A percentile compares a stretch with the other conserved stretches of the same genome.
phyloP scores from a whole-genome alignment of 2,888 invertebrate species.

The Amblyjoppa proteus region DNA sequence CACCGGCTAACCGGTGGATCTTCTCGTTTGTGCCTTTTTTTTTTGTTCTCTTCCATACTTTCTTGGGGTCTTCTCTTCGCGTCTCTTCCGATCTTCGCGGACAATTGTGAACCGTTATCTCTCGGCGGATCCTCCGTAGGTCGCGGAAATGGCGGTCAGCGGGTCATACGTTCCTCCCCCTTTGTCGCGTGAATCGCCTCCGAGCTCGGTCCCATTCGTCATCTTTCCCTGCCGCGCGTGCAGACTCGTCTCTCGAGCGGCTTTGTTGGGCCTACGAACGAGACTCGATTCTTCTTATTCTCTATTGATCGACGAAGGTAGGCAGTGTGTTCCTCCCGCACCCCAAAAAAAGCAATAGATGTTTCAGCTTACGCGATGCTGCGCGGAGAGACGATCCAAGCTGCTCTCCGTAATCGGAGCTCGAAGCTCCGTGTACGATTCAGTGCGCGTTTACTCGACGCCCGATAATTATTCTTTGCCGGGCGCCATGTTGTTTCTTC shows the following conservation, averaged over 20 bases:
- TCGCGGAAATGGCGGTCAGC: slow-evolving; percentile 35
- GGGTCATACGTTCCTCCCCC: slow-evolving; percentile 26
- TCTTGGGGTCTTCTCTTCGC: not conserved
- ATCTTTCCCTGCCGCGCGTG: not conserved
- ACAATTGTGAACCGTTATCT: slow-evolving; percentile 44
- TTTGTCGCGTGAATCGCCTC: slow-evolving; percentile 16
- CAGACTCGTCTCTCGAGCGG: slow-evolving; percentile 21
- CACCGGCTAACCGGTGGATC: not conserved
- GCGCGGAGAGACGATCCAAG: not conserved
- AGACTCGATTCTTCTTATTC: slow-evolving; percentile 14
- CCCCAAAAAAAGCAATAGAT: not conserved
- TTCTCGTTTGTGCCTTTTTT: not conserved
- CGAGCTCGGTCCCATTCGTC: slow-evolving; percentile 13
- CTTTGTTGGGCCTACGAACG: slow-evolving; percentile 39
- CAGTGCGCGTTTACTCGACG: not conserved
- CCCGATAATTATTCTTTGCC: slow-evolving; percentile 2
- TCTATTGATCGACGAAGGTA: slow-evolving; percentile 35
- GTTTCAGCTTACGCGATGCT: not conserved
- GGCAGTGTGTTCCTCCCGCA: not conserved
- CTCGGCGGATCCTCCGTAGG: slow-evolving; percentile 28
- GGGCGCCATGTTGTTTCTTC: not conserved
- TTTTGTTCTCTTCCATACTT: not conserved
- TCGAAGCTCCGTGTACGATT: not conserved
- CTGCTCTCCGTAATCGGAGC: not conserved
- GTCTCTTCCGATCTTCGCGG: slow-evolving; percentile 12